A percentile compares a stretch with the other conserved stretches of the same genome.
Conservation (phyloP, 2,797 vertebrate genomes). For the Emys orbicularis region DNA sequence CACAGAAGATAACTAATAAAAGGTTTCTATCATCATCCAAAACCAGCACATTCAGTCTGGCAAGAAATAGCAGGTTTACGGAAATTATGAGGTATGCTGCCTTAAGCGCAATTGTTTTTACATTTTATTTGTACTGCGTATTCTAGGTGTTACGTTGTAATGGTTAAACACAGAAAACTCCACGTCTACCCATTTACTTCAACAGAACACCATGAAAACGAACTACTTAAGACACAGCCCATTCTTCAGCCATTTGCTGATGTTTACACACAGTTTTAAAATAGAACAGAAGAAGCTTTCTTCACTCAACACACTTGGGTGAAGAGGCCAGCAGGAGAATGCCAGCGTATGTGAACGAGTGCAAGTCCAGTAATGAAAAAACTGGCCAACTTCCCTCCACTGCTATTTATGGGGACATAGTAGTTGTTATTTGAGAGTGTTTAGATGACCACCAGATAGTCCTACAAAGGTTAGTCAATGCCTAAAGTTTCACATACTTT, state of each 20-base stretch:
- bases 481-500: background rate
- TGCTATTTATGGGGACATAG: background rate
- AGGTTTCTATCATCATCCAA: constrained; percentile 53
- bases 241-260: constrained; percentile 67
- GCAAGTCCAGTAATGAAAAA: constrained; percentile 1
- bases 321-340: constrained; percentile 72
- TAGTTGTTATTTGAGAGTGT: constrained; percentile 3
- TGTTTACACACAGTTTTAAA: constrained; percentile 71
- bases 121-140: constrained; percentile 67
- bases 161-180: constrained; percentile 56
- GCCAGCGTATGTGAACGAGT: constrained; percentile 49
- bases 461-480: background rate
- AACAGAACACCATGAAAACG: constrained; percentile 67
- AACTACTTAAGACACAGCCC: constrained; percentile 59
- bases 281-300: constrained; percentile 70
- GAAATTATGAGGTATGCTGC: background rate
- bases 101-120: constrained; percentile 57
- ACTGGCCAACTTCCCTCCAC: background rate
- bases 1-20: constrained; percentile 49
- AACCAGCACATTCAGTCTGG: constrained; percentile 39
- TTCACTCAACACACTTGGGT: constrained; percentile 72
- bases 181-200: constrained; percentile 61
- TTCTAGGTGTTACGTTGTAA: constrained; percentile 48
- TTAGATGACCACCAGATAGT: constrained; percentile 8
- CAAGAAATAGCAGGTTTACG: constrained; percentile 72